Base-by-base conservation (phyloP, 2,113 vertebrate genomes). In the Trogon melanurus region DNA sequence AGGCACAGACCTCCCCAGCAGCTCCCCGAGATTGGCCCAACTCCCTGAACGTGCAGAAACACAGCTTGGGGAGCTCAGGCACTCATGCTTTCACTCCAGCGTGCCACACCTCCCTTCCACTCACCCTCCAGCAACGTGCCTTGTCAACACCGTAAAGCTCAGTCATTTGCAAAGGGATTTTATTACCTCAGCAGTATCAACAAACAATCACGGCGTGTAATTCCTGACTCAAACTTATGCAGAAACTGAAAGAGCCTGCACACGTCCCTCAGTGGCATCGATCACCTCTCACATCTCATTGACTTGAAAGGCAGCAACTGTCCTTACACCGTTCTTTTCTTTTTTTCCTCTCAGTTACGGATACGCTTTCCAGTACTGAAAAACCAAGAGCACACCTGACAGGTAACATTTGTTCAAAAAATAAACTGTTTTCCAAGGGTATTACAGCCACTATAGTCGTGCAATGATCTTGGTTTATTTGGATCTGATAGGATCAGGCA, bases 301-400 rank as follows among this genome's bases (percentile, higher is more conserved):
- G 45, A 30, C 1, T 27, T 64, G 11, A 72, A 16, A 2, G 92
- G 32, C 62, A 74, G 34, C 66, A 73, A 92, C 65, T 3, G 4
- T 23, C 72, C 86, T 96, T 25, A 96, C 27, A 34, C 7, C 3
- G 1, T 5, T 4, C 34, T n/a, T 74, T 67, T 32, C 27, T 45
- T 10, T 81, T 76, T 89, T 21, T 13, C 11, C 50, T 65, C 41
- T 44, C 95, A 91, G 88, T 91, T 95, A 89, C 87, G 79, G 97
- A 85, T 4, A 29, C 16, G 3, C 44, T 87, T 86, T 20, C 70
- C 57, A 91, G 88, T 5, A 75, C 87, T 26, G 93, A 97, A 45
- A 98, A 98, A 78, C 98, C 98, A 30, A 96, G 97, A 82, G 98
- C 98, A 3, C 98, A 98, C 34, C 96, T 98, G 87, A 98, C 98